Conservation (phyloP, 2,113 vertebrate genomes). For the Elephantulus edwardii region DNA sequence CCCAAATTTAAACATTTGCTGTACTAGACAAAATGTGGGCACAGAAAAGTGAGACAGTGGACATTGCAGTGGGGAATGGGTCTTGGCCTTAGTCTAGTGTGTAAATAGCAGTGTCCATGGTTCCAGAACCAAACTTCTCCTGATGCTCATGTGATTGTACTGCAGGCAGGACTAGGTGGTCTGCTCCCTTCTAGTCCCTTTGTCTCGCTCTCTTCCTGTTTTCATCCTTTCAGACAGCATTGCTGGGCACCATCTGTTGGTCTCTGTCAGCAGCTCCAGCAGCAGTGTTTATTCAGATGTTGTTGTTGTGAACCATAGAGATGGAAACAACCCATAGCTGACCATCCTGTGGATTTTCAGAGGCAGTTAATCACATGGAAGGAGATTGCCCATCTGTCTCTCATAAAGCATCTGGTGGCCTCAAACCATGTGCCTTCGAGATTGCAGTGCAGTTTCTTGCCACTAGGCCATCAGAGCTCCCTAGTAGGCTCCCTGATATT, state of each 20-base stretch:
- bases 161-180: background rate
- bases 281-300: too few species aligned
- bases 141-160: background rate
- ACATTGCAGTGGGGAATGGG: background rate
- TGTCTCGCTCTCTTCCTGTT: background rate
- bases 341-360: too few species aligned
- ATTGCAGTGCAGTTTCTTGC: too few species aligned
- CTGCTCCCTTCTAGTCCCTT: background rate
- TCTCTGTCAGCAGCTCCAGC: background rate
- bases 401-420: too few species aligned
- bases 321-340: too few species aligned
- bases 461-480: too few species aligned
- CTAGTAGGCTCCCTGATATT: too few species aligned
- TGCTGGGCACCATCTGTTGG: background rate
- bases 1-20: background rate
- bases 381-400: too few species aligned
- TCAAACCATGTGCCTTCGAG: too few species aligned
- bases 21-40: background rate
- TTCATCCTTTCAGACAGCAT: too few species aligned
- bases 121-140: background rate
- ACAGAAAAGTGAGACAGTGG: background rate
- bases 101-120: background rate
- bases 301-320: too few species aligned
- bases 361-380: too few species aligned
- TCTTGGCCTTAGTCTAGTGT: background rate